Evolutionary conservation across 37 sponge, comb jelly and placozoan species (phyloP), one percentile per base, ranked within the genome.

Genomic region (Amphimedon queenslandica): DNA sequence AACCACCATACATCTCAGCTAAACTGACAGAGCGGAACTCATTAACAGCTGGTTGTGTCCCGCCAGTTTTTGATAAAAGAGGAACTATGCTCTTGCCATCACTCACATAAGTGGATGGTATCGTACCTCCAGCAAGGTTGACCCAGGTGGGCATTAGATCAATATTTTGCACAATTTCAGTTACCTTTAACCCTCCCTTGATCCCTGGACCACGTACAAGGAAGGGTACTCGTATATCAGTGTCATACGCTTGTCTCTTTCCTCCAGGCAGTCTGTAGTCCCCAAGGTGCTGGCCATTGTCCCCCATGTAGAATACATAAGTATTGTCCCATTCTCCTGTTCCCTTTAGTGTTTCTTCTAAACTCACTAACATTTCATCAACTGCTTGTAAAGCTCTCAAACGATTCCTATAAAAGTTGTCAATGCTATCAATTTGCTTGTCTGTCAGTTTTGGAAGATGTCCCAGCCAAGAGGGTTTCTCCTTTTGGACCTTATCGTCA

Each of bases 391-490:
- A n/a, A n/a, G n/a, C n/a, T n/a, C n/a, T n/a, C n/a, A n/a, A n/a
- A n/a, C n/a, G n/a, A n/a, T n/a, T n/a, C n/a, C n/a, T n/a, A n/a
- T n/a, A n/a, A n/a, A n/a, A n/a, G n/a, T n/a, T n/a, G n/a, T n/a
- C n/a, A n/a, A n/a, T n/a, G n/a, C n/a, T n/a, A n/a, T n/a, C n/a
- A n/a, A n/a, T n/a, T n/a, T n/a, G n/a, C n/a, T n/a, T n/a, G n/a
- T n/a, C n/a, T n/a, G n/a, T n/a, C 80, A 38, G 89, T 83, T 32
- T 82, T 2, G 89, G 89, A 13, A 88, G 75, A 1, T 24, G 56
- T 39, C 73, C 73, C 23, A 88, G 37, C 89, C 89, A 88, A 20
- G 83, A 82, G n/a, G 89, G 89, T 51, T 88, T 88, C 79, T 71
- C 61, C 39, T 71, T 16, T 40, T 88, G 89, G 5, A 82, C 10